Evolutionary conservation across 2,888 invertebrate genomes (phyloP).

Genomic region (Carcina quercana): DNA sequence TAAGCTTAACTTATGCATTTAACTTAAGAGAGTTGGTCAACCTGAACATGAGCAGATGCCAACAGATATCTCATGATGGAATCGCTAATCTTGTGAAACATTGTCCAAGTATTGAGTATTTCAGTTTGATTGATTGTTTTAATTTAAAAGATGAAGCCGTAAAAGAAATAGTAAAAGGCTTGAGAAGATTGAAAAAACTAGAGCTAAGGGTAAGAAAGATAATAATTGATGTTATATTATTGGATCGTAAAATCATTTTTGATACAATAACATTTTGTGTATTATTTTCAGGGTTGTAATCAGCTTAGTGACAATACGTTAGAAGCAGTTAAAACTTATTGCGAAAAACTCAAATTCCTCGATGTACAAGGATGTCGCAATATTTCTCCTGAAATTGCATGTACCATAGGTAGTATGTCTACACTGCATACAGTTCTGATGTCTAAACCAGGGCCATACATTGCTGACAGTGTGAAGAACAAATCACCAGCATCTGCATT

Average conservation of each 20-base stretch:
- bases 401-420: slow-evolving; percentile 46
- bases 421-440: slow-evolving; percentile 62
- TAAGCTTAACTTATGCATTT: slow-evolving; percentile 80
- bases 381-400: slow-evolving; percentile 61
- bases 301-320: slow-evolving; percentile 75
- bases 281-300: slow-evolving; percentile 71
- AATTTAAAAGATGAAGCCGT: slow-evolving; percentile 79
- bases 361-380: slow-evolving; percentile 73
- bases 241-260: not conserved
- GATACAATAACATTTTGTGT: not conserved
- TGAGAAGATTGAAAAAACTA: slow-evolving; percentile 70
- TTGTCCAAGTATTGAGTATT: slow-evolving; percentile 80
- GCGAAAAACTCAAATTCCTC: slow-evolving; percentile 69
- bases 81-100: slow-evolving; percentile 76
- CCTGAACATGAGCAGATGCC: slow-evolving; percentile 79
- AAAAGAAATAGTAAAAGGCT: slow-evolving; percentile 42
- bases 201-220: slow-evolving; percentile 67
- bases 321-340: slow-evolving; percentile 60
- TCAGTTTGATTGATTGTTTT: slow-evolving; percentile 79
- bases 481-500: slow-evolving; percentile 52
- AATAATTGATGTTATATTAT: not conserved
- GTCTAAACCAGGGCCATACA: slow-evolving; percentile 62
- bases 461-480: slow-evolving; percentile 33
- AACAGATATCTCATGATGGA: slow-evolving; percentile 79
- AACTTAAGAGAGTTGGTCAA: slow-evolving; percentile 77